Evolutionary conservation across 2,797 vertebrate species (phyloP).

Genomic region (Artibeus lituratus): DNA sequence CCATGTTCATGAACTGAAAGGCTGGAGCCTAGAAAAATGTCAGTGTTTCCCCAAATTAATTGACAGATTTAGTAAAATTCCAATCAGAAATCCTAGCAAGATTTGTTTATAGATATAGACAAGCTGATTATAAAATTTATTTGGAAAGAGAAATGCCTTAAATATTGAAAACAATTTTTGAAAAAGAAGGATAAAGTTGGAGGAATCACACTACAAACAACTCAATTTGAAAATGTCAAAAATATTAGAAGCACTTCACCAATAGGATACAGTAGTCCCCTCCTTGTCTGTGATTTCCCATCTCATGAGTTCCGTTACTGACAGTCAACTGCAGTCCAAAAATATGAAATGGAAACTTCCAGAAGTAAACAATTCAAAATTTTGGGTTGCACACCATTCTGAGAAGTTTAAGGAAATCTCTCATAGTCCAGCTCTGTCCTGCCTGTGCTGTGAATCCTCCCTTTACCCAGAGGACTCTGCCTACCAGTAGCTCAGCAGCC

Average conservation of each 20-base stretch:
- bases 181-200: not conserved
- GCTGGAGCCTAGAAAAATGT: not conserved
- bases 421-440: not conserved
- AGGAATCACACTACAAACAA: not conserved
- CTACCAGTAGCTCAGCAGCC: not conserved
- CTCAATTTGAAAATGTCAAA: conserved; percentile 22
- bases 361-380: not conserved
- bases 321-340: not conserved
- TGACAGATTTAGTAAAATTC: not conserved
- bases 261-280: not conserved
- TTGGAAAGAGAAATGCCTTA: not conserved
- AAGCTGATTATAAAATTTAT: not conserved
- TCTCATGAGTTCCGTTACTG: not conserved
- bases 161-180: not conserved
- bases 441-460: not conserved
- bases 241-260: not conserved
- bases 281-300: not conserved
- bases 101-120: not conserved
- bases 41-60: not conserved
- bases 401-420: not conserved
- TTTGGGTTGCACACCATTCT: not conserved
- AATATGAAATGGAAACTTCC: not conserved
- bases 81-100: not conserved
- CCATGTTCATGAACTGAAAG: not conserved
- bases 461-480: not conserved